A percentile compares a stretch with the other conserved stretches of the same genome.
These are phyloP conservation scores for Schlechtendalia chinensis DNA, from an alignment of 1,140 invertebrate genomes.

Conservation along the genomic window DNA sequence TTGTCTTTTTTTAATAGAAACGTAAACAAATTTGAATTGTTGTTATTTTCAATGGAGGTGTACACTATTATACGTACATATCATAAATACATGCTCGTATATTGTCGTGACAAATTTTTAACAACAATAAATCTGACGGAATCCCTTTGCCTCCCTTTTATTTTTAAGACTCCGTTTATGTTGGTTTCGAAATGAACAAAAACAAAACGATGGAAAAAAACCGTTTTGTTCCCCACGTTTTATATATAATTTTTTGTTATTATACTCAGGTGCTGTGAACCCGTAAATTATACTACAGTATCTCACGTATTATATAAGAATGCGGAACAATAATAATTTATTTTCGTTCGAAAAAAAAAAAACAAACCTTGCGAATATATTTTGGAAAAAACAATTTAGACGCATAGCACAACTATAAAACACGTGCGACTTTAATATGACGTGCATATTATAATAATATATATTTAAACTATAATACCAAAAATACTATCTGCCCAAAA, in stretches of 20 bases:
- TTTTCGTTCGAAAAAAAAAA: neutral
- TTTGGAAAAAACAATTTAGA: too few species aligned
- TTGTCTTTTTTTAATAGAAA: neutral
- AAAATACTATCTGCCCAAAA: too few species aligned
- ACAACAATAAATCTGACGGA: conserved; percentile 19
- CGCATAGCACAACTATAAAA: too few species aligned
- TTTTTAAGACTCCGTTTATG: conserved; percentile 19
- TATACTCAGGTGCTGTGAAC: conserved; percentile 15
- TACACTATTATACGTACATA: neutral
- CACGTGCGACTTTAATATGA: too few species aligned
- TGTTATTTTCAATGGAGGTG: conserved; percentile 4
- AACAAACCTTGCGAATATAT: too few species aligned
- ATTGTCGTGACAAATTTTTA: conserved; percentile 38
- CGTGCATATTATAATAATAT: too few species aligned
- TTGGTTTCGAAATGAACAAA: neutral
- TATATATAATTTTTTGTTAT: conserved; percentile 19
- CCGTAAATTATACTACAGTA: conserved; percentile 5
- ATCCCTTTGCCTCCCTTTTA: neutral
- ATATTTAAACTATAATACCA: too few species aligned
- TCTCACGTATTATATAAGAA: conserved; percentile 17
- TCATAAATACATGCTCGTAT: neutral
- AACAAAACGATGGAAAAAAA: neutral
- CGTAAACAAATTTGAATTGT: conserved; percentile 30
- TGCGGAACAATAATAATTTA: conserved; percentile 23
- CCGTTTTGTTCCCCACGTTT: too few species aligned